These are phyloP conservation scores for Hymenopus coronatus DNA, from an alignment of 2,888 invertebrate genomes.

Conservation along the genomic window DNA sequence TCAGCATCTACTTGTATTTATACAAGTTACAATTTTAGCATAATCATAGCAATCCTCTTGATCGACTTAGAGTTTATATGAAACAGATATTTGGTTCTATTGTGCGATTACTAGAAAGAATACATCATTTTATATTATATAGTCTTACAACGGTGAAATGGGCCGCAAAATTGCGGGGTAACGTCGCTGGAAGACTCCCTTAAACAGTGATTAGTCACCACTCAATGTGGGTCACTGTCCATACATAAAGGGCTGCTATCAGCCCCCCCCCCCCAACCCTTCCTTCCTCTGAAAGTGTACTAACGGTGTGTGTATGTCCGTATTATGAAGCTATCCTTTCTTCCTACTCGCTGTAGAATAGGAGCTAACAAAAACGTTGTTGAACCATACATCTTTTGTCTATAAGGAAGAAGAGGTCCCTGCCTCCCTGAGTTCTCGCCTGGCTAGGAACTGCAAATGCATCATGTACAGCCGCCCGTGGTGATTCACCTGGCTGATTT, in stretches of 20 bases:
- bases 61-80: too few species aligned
- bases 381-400: constrained; percentile 9
- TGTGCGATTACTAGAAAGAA: too few species aligned
- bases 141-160: neutral
- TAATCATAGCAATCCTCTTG: too few species aligned
- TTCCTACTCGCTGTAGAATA: neutral
- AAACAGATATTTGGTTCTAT: too few species aligned
- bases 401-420: neutral
- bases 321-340: neutral
- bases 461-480: neutral
- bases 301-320: neutral
- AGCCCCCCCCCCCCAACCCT: neutral
- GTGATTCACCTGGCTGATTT: neutral
- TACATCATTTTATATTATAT: too few species aligned
- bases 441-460: neutral
- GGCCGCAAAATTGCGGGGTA: neutral
- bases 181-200: neutral
- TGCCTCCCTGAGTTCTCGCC: neutral
- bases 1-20: too few species aligned
- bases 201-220: neutral
- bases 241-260: neutral
- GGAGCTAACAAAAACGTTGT: constrained; percentile 1
- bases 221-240: neutral
- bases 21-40: too few species aligned
- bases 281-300: too few species aligned